These are phyloP conservation scores for Tribolium freemani DNA, from an alignment of 2,888 invertebrate genomes.

Conservation along the genomic window DNA sequence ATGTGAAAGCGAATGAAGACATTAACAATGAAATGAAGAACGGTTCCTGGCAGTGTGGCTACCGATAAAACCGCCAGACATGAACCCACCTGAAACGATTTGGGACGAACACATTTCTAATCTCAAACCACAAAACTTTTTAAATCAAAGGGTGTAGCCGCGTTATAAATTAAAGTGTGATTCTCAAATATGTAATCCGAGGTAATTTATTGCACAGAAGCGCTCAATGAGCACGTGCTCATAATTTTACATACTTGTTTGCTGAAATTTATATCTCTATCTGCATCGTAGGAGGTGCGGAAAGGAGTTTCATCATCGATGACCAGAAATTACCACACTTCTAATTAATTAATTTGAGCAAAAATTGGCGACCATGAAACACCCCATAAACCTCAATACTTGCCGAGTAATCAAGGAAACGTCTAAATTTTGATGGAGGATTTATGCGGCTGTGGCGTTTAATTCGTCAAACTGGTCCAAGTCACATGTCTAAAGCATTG, in stretches of 20 bases:
- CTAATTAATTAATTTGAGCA: background rate
- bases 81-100: background rate
- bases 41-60: no score
- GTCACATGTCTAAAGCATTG: background rate
- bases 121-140: background rate
- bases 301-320: background rate
- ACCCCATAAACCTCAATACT: background rate
- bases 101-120: background rate
- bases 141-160: background rate
- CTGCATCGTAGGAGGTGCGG: conserved; percentile 3
- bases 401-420: background rate
- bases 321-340: no score
- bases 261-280: conserved; percentile 11
- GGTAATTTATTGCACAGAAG: conserved; percentile 11
- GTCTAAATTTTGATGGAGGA: background rate
- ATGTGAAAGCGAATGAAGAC: background rate
- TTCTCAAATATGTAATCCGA: background rate
- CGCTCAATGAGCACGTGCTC: conserved; percentile 9
- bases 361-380: background rate
- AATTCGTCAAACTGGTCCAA: background rate
- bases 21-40: background rate
- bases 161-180: background rate
- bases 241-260: conserved; percentile 12
- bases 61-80: background rate
- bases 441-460: background rate